A percentile compares a stretch with the other conserved stretches of the same genome.
Evolutionary conservation across 2,888 invertebrate species (phyloP).

Genomic region (Cloeon dipterum): DNA sequence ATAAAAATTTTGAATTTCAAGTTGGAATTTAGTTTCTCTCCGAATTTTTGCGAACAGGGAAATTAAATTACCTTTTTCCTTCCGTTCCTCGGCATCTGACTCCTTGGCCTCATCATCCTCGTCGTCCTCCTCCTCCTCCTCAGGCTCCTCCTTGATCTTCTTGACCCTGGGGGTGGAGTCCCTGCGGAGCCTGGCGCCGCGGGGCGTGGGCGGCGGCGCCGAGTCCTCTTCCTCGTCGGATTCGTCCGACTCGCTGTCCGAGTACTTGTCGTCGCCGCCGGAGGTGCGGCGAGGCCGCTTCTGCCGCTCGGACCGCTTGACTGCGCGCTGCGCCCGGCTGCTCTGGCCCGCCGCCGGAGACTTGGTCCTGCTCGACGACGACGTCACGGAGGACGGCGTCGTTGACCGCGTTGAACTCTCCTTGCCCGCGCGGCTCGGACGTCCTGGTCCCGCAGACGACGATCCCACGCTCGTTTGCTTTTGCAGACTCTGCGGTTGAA

Average conservation of each 20-base stretch:
- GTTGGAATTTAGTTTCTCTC: constrained; percentile 3
- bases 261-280: constrained; percentile 6
- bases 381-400: constrained; percentile 37
- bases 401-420: constrained; percentile 25
- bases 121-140: constrained; percentile 9
- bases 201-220: constrained; percentile 7
- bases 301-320: constrained; percentile 10
- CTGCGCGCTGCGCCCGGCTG: constrained; percentile 16
- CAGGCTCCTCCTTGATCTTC: constrained; percentile 7
- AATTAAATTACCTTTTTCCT: too few relatives aligned
- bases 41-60: too few relatives aligned
- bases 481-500: too few relatives aligned
- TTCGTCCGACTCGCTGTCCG: constrained; percentile 7
- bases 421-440: not conserved
- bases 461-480: too few relatives aligned
- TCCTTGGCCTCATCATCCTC: constrained; percentile 6
- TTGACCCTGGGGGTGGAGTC: too few relatives aligned
- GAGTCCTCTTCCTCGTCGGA: constrained; percentile 7
- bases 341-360: constrained; percentile 29
- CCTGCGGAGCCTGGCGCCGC: too few relatives aligned
- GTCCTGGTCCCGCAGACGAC: constrained; percentile 11
- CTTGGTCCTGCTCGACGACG: constrained; percentile 36
- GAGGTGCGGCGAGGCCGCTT: constrained; percentile 10
- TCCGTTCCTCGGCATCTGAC: constrained; percentile 3
- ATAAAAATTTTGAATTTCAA: constrained; percentile 5